Evolutionary conservation across 2,113 vertebrate species (phyloP).

Genomic region (Austrofundulus limnaeus): DNA sequence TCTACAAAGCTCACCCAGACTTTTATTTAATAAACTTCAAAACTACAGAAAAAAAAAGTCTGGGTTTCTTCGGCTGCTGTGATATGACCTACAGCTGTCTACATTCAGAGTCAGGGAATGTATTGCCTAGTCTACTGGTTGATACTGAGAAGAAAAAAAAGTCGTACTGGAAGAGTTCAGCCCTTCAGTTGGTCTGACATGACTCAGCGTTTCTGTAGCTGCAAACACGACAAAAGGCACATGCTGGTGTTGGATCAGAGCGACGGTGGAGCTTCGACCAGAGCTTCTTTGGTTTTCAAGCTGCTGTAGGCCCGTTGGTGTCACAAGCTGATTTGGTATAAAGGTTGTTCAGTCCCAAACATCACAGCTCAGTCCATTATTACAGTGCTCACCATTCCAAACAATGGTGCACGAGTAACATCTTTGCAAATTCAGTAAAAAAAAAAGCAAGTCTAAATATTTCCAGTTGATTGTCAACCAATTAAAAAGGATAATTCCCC

Average conservation of each 20-base stretch:
- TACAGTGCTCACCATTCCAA: constrained; percentile 58
- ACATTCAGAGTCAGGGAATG: constrained; percentile 77
- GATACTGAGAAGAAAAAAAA: constrained; percentile 35
- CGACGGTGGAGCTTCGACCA: constrained; percentile 36
- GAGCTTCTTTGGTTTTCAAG: constrained; percentile 65
- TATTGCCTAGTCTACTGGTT: constrained; percentile 62
- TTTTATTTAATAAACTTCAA: constrained; percentile 5
- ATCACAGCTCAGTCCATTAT: constrained; percentile 47
- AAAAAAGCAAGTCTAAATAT: constrained; percentile 54
- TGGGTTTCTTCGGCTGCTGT: constrained; percentile 14
- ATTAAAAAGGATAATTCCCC: constrained; percentile 62
- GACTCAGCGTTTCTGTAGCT: constrained; percentile 38
- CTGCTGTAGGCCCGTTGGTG: constrained; percentile 61
- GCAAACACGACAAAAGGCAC: constrained; percentile 63
- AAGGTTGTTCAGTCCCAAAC: constrained; percentile 29
- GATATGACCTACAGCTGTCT: constrained; percentile 23
- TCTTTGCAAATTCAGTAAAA: constrained; percentile 43
- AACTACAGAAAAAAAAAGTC: constrained; percentile 7
- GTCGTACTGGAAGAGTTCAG: constrained; percentile 47
- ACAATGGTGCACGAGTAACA: constrained; percentile 61
- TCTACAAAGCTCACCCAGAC: constrained; percentile 22
- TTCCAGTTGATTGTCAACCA: constrained; percentile 84
- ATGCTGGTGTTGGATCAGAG: constrained; percentile 48
- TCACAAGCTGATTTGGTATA: constrained; percentile 58
- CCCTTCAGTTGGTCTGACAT: constrained; percentile 57